A percentile compares a stretch with the other conserved stretches of the same genome.
phyloP scores from a whole-genome alignment of 2,797 vertebrate genomes.

The Antrozous pallidus region DNA sequence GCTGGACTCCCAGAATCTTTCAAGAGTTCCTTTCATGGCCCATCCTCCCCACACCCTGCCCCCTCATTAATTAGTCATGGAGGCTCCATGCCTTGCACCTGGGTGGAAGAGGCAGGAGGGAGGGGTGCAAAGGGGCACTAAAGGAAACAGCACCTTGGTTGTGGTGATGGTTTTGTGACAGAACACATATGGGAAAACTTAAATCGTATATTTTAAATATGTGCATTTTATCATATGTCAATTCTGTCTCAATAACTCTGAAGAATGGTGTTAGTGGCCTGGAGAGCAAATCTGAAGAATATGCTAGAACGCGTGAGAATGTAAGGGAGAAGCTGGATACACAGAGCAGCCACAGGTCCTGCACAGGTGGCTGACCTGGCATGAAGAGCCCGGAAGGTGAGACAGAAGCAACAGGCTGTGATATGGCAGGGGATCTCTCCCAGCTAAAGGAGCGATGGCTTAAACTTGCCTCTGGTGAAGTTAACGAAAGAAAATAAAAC shows the following conservation, averaged over 20 bases:
- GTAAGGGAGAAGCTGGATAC: neutral
- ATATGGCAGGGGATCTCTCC: accelerated
- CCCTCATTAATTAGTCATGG: too few species aligned
- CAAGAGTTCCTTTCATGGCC: neutral
- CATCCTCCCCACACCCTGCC: neutral
- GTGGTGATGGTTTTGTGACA: neutral
- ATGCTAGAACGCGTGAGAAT: neutral
- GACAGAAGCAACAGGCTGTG: neutral
- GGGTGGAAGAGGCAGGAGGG: too few species aligned
- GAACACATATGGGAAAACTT: neutral
- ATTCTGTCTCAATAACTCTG: neutral
- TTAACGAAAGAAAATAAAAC: neutral
- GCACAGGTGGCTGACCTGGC: neutral
- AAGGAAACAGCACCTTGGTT: neutral
- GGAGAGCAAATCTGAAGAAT: neutral
- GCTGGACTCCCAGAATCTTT: neutral
- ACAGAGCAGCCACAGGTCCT: neutral
- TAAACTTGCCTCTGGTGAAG: neutral
- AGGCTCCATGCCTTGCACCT: neutral
- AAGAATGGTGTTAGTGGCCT: neutral
- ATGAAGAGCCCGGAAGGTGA: neutral
- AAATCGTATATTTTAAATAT: accelerated
- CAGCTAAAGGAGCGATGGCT: accelerated
- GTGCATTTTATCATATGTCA: neutral
- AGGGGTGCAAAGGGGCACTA: neutral